Evolutionary conservation across 2,113 vertebrate genomes (phyloP).

Genomic region (Bujurquina vittata): DNA sequence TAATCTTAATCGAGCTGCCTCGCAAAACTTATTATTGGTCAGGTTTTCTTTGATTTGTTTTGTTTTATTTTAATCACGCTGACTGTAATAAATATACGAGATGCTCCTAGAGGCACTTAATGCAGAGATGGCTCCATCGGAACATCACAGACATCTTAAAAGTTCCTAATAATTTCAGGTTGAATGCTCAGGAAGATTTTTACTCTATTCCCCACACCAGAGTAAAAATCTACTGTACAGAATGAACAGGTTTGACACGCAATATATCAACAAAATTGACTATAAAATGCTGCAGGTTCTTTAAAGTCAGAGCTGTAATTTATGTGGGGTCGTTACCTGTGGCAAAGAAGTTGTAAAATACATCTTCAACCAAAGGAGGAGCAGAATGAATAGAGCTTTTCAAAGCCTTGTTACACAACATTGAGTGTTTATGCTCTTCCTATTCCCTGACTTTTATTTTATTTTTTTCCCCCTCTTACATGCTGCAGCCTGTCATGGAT

Average conservation of each 20-base stretch:
- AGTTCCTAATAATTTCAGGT: background rate
- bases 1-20: background rate
- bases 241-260: conserved; percentile 3
- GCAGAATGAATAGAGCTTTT: conserved; percentile 17
- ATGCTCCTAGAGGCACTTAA: conserved; percentile 1
- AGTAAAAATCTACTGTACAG: conserved; percentile 1
- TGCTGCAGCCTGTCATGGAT: conserved; percentile 59
- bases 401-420: conserved; percentile 32
- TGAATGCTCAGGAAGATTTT: conserved; percentile 8
- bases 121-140: background rate
- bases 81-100: background rate
- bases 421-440: conserved; percentile 20
- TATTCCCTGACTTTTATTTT: background rate
- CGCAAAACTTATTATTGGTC: background rate
- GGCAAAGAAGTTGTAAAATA: conserved; percentile 25
- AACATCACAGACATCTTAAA: conserved; percentile 11
- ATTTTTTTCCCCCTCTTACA: conserved; percentile 27
- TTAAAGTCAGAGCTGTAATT: conserved; percentile 40
- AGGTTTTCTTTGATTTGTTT: background rate
- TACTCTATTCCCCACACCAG: background rate
- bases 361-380: background rate
- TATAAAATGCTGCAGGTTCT: conserved; percentile 20
- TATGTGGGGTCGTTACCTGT: conserved; percentile 30
- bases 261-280: conserved; percentile 26
- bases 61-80: background rate